Conservation (phyloP, 2,113 vertebrate genomes). For the Anser brachyrhynchus region DNA sequence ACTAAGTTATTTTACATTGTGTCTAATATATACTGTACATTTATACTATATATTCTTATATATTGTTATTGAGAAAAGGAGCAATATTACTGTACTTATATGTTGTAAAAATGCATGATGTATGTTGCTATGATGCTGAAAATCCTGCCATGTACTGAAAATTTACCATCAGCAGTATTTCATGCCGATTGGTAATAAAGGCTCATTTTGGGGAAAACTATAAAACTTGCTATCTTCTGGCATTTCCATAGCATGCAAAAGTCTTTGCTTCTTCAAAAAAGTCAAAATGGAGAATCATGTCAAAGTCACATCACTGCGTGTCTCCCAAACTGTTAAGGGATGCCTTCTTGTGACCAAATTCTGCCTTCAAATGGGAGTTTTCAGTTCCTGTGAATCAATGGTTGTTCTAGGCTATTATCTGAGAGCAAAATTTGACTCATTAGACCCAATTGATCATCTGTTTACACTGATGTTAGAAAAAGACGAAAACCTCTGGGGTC, state of each 20-base stretch:
- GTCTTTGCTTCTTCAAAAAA: neutral
- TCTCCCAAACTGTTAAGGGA: neutral
- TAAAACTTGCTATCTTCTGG: constrained; percentile 24
- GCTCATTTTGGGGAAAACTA: constrained; percentile 13
- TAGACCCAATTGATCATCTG: neutral
- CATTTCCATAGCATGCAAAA: constrained; percentile 3
- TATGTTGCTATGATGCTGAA: constrained; percentile 1
- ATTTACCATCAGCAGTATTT: constrained; percentile 39
- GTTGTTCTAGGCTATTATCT: neutral
- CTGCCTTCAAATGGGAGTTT: neutral
- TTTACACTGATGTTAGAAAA: neutral
- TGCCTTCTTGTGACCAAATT: neutral
- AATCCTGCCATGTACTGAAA: constrained; percentile 20
- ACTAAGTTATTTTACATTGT: constrained; percentile 38
- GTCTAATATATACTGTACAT: constrained; percentile 53
- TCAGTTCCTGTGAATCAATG: neutral
- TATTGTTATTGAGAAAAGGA: constrained; percentile 56
- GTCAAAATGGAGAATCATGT: neutral
- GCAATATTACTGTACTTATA: constrained; percentile 42
- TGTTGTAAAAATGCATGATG: constrained; percentile 56
- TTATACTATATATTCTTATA: constrained; percentile 57
- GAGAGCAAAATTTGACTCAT: neutral
- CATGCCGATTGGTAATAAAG: constrained; percentile 58
- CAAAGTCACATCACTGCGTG: neutral
- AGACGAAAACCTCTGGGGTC: neutral